Base-by-base conservation (phyloP, 30 jellyfish, hydroid and myxozoan species). In the Clytia hemisphaerica region DNA sequence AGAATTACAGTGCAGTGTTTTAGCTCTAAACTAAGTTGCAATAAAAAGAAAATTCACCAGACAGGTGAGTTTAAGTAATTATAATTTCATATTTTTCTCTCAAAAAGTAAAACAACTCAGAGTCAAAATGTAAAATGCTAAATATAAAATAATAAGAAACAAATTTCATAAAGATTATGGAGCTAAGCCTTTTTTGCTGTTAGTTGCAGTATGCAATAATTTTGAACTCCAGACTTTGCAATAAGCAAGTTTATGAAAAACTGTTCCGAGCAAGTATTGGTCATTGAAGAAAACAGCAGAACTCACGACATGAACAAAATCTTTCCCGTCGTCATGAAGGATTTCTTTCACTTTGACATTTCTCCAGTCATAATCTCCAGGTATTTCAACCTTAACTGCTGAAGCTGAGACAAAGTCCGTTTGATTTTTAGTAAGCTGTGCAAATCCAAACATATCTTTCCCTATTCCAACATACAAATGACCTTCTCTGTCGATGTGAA, bases 221-320 rank as follows among this genome's bases (percentile, higher is more conserved):
- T n/a, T n/a, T n/a, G n/a, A n/a, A n/a, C n/a, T n/a, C n/a, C n/a
- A n/a, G n/a, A 42, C 77, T 21, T 64, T 59, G 83, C 98, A 89
- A 38, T 45, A 65, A 2, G 84, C 98, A 58, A 89, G 72, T 7
- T 67, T 73, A 67, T 89, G 89, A 64, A 37, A 74, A 0, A 89
- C 90, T 5, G 98, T 68, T 15, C 98, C 98, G 38, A 89, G 40
- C 0, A 89, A 80, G 45, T 72, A 72, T 16, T 69, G 72, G 0
- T 83, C 83, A 37, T 89, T 76, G 77, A 61, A 66, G 44, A n/a
- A 66, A 33, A 51, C 79, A 14, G 79, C 90, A 53, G 63, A 75
- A 10, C 89, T 53, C 14, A 85, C 22, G 9, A 90, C 93, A 31
- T 93, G 59, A 15, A 89, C 91, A 76, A 89, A 82, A 30, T 89